Conservation (phyloP, 2,113 vertebrate species). For the Melierax canorus region DNA sequence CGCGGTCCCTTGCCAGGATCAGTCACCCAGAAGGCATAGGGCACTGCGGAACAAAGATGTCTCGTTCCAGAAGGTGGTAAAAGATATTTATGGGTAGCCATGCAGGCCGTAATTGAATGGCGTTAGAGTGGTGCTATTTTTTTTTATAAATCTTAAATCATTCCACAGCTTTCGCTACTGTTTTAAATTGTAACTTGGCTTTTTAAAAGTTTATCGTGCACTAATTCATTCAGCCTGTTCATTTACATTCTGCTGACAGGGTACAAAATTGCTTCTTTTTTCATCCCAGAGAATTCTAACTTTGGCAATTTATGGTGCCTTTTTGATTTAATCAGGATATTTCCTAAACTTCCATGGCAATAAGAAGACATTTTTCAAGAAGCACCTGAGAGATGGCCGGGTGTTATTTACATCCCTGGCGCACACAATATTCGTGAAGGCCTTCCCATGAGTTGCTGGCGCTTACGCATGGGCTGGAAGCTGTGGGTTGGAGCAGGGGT, state of each 20-base stretch:
- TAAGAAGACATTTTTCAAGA: neutral
- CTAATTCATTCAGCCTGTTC: conserved; percentile 28
- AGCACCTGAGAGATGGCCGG: neutral
- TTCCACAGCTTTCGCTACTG: neutral
- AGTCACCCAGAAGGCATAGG: neutral
- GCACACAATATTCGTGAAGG: neutral
- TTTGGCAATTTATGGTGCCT: neutral
- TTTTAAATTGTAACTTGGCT: conserved; percentile 33
- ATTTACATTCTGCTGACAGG: conserved; percentile 60
- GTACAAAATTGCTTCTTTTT: conserved; percentile 15
- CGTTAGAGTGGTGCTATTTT: neutral
- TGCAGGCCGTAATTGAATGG: neutral
- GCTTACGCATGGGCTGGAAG: neutral
- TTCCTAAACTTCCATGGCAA: conserved; percentile 15
- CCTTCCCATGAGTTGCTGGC: too few relatives aligned
- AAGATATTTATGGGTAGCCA: neutral
- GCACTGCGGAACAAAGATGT: neutral
- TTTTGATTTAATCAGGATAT: conserved; percentile 46
- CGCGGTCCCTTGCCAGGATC: rapidly evolving
- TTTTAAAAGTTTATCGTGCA: conserved; percentile 36
- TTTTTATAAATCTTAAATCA: neutral
- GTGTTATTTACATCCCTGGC: neutral
- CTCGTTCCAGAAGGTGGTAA: neutral
- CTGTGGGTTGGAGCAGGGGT: rapidly evolving
- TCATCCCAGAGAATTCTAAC: conserved; percentile 4